Conservation (phyloP, 2,797 vertebrate species). For the Cygnus olor region DNA sequence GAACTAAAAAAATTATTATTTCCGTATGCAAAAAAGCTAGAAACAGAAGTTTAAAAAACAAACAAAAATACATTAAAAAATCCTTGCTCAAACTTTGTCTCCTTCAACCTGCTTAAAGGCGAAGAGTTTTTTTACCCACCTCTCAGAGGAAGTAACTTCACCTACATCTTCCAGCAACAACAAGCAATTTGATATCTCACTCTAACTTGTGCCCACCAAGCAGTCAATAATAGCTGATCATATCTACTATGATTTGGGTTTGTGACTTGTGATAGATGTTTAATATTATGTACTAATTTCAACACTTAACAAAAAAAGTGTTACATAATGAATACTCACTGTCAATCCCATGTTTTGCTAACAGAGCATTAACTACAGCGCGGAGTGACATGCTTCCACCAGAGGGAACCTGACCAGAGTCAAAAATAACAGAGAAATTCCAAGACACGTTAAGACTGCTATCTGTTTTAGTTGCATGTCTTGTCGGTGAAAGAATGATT, state of each 20-base stretch:
- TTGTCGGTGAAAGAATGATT: not conserved
- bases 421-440: not conserved
- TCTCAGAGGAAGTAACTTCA: too few relatives aligned
- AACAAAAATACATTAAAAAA: not conserved
- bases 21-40: not conserved
- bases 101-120: too few relatives aligned
- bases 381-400: not conserved
- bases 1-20: not conserved
- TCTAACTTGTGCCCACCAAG: too few relatives aligned
- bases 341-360: not conserved
- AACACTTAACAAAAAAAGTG: not conserved
- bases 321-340: not conserved
- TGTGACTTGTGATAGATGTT: not conserved
- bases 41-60: not conserved
- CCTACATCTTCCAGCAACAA: too few relatives aligned
- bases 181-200: too few relatives aligned
- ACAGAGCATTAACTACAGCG: not conserved
- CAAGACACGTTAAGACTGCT: not conserved
- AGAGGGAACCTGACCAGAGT: not conserved
- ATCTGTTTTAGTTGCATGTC: not conserved
- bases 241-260: not conserved
- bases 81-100: too few relatives aligned
- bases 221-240: too few relatives aligned
- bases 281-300: not conserved
- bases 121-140: too few relatives aligned